These are phyloP conservation scores for Coronaproctus castanopsis DNA, from an alignment of 2,888 invertebrate species.

Conservation along the genomic window DNA sequence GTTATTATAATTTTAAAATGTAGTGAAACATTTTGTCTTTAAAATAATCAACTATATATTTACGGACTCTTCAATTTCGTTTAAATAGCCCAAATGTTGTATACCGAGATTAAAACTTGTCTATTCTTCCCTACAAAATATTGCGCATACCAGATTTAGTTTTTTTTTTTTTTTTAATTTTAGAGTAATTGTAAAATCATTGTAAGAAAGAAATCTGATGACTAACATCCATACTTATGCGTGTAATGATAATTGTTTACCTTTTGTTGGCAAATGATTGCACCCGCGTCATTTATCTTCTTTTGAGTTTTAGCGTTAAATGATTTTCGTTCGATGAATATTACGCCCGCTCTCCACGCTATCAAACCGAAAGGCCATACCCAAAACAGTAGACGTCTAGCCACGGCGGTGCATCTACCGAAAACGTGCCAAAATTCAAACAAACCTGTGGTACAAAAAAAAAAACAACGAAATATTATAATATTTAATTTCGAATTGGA, in stretches of 20 bases:
- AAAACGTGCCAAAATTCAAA: constrained; percentile 32
- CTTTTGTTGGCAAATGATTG: constrained; percentile 23
- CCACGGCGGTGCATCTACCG: constrained; percentile 30
- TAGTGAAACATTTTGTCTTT: too few relatives aligned
- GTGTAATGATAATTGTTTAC: constrained; percentile 21
- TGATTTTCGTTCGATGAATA: constrained; percentile 31
- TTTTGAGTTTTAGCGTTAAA: constrained; percentile 28
- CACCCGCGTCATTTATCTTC: constrained; percentile 24
- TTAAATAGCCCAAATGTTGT: too few relatives aligned
- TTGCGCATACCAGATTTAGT: too few relatives aligned
- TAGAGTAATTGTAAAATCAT: too few relatives aligned
- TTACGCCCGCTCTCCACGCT: constrained; percentile 32
- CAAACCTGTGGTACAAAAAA: constrained; percentile 31
- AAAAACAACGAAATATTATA: neutral
- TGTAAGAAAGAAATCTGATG: too few relatives aligned
- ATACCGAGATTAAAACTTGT: too few relatives aligned
- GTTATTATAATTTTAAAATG: too few relatives aligned
- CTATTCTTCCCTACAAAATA: too few relatives aligned
- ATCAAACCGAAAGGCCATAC: constrained; percentile 33
- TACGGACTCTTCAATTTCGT: too few relatives aligned
- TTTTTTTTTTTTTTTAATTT: too few relatives aligned
- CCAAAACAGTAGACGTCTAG: constrained; percentile 33
- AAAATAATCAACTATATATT: too few relatives aligned
- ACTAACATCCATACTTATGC: too few relatives aligned
- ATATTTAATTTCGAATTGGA: neutral